Percentiles rank a stretch among this genome's conserved stretches.
Evolutionary conservation across 2,797 vertebrate species (phyloP).

Genomic region (Cyclura pinguis): DNA sequence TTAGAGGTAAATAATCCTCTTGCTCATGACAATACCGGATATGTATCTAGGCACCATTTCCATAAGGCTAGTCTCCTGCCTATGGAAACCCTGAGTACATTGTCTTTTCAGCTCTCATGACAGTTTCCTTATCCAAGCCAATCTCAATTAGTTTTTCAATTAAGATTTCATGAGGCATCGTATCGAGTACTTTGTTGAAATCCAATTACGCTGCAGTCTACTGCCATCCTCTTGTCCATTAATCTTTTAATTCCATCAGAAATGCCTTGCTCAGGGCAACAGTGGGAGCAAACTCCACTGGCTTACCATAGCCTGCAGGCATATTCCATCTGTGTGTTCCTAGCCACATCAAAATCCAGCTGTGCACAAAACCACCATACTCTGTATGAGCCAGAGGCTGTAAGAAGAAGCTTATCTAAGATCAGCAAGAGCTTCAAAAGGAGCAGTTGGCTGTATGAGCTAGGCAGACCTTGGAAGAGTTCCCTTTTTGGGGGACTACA

Average conservation of each 20-base stretch:
- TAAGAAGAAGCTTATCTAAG: neutral
- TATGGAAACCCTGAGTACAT: neutral
- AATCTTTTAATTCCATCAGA: conserved; percentile 42
- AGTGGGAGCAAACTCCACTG: neutral
- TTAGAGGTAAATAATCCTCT: neutral
- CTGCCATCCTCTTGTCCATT: conserved; percentile 26
- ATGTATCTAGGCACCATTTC: neutral
- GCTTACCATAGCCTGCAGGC: neutral
- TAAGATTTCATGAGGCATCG: conserved; percentile 29
- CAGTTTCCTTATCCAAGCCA: conserved; percentile 12
- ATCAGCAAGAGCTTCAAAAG: neutral
- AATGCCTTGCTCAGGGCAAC: conserved; percentile 15
- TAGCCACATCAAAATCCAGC: neutral
- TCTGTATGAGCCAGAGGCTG: neutral
- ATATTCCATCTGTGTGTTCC: neutral
- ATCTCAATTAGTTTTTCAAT: conserved; percentile 33
- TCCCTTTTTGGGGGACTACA: neutral
- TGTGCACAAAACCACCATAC: neutral
- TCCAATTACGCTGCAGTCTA: conserved; percentile 12
- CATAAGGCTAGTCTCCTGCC: neutral
- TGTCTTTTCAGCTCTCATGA: neutral
- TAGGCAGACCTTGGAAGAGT: neutral
- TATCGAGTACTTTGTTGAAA: conserved; percentile 19
- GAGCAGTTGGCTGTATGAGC: neutral
- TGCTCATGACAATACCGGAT: neutral